A percentile compares a stretch with the other conserved stretches of the same genome.
Evolutionary conservation across 1,140 invertebrate genomes (phyloP).

Genomic region (Cydia strobilella): DNA sequence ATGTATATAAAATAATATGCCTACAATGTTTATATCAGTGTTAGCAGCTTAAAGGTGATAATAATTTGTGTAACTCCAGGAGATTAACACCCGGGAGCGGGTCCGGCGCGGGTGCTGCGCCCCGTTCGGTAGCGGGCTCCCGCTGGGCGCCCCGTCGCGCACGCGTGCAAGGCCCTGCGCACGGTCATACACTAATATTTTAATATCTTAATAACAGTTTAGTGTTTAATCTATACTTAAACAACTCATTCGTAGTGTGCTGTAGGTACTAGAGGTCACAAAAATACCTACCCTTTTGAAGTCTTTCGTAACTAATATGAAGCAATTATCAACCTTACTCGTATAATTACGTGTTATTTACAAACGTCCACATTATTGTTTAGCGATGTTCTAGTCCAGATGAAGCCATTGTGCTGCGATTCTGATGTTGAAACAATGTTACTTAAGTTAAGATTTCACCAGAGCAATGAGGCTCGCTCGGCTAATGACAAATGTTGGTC

Average conservation of each 20-base stretch:
- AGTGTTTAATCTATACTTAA: slow-evolving; percentile 48
- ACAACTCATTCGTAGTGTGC: not conserved
- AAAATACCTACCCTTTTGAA: not conserved
- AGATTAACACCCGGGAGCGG: slow-evolving; percentile 29
- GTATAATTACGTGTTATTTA: slow-evolving; percentile 3
- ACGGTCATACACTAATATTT: slow-evolving; percentile 54
- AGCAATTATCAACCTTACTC: slow-evolving; percentile 67
- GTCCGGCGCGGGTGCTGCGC: slow-evolving; percentile 24
- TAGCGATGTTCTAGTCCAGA: slow-evolving; percentile 27
- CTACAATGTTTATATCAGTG: not conserved
- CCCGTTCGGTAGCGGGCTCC: slow-evolving; percentile 63
- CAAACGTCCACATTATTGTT: slow-evolving; percentile 2
- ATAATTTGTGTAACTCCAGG: slow-evolving; percentile 31
- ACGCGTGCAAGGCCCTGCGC: slow-evolving; percentile 44
- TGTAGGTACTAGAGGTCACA: not conserved
- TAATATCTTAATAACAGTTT: slow-evolving; percentile 78
- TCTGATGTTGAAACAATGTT: slow-evolving; percentile 29
- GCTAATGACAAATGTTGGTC: slow-evolving; percentile 57
- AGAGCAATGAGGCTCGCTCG: slow-evolving; percentile 43
- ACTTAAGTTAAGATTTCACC: slow-evolving; percentile 44
- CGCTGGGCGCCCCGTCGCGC: slow-evolving; percentile 64
- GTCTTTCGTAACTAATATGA: slow-evolving; percentile 32
- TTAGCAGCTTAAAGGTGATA: slow-evolving; percentile 18
- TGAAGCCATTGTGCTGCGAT: slow-evolving; percentile 3
- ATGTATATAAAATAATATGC: not conserved